phyloP scores from a whole-genome alignment of 2,113 vertebrate species.

The Percina caprodes region DNA sequence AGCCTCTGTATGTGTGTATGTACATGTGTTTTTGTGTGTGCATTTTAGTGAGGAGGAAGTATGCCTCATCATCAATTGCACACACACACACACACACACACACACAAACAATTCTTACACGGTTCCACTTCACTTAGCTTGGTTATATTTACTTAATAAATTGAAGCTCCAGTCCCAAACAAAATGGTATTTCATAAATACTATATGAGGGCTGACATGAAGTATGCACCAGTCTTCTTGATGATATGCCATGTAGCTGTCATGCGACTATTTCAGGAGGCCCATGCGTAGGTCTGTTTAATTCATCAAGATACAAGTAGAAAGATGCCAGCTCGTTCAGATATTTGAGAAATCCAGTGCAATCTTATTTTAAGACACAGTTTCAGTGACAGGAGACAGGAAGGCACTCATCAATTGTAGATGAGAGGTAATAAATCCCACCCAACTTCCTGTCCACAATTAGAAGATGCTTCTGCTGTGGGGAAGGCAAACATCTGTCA shows the following conservation, averaged over 20 bases:
- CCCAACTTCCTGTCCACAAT: not conserved
- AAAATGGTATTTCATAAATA: constrained; percentile 39
- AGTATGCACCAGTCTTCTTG: constrained; percentile 9
- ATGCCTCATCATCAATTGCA: constrained; percentile 4
- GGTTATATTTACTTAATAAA: constrained; percentile 41
- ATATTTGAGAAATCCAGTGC: constrained; percentile 1
- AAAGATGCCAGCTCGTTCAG: not conserved
- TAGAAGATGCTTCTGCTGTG: not conserved
- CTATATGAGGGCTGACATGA: constrained; percentile 7
- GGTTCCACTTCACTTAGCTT: constrained; percentile 32
- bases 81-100: constrained; percentile 3
- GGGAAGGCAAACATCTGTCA: not conserved
- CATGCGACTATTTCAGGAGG: constrained; percentile 3
- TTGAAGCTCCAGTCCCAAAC: constrained; percentile 13
- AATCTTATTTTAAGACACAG: not conserved
- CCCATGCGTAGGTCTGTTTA: constrained; percentile 7
- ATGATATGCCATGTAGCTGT: constrained; percentile 42
- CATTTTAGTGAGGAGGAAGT: not conserved
- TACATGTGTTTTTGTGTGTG: not conserved
- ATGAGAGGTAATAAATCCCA: constrained; percentile 4
- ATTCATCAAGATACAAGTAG: constrained; percentile 21
- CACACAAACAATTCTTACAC: constrained; percentile 5
- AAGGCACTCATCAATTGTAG: not conserved
- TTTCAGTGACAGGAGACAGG: not conserved
- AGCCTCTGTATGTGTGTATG: constrained; percentile 1